A percentile compares a stretch with the other conserved stretches of the same genome.
These are phyloP conservation scores for Magallana nippona DNA, from an alignment of 2,888 invertebrate genomes.

Conservation along the genomic window DNA sequence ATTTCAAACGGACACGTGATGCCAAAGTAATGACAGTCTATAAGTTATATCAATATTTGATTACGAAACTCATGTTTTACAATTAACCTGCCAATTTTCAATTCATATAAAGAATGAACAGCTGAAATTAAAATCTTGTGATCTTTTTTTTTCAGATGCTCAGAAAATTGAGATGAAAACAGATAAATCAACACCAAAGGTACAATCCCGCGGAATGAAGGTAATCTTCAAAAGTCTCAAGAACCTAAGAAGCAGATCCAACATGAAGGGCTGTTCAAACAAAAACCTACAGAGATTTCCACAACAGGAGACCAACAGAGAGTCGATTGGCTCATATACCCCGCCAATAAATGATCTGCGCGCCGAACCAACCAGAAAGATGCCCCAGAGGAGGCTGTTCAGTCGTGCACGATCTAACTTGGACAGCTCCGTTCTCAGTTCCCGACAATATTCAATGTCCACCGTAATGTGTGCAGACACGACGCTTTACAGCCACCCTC, in stretches of 20 bases:
- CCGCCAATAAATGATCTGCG: neutral
- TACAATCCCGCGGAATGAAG: constrained; percentile 4
- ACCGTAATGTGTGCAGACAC: constrained; percentile 6
- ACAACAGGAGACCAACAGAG: neutral
- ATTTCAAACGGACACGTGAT: no score
- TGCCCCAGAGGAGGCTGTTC: constrained; percentile 3
- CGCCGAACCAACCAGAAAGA: neutral
- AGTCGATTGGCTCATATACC: neutral
- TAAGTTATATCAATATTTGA: no score
- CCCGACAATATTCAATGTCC: constrained; percentile 1
- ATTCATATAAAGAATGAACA: no score
- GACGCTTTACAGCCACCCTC: constrained; percentile 3
- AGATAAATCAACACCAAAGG: neutral
- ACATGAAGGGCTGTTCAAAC: constrained; percentile 22
- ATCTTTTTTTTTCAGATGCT: neutral
- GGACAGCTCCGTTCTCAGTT: neutral
- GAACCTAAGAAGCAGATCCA: constrained; percentile 18
- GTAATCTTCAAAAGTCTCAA: constrained; percentile 10
- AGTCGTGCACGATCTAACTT: neutral
- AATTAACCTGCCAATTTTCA: no score
- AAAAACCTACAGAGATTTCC: neutral
- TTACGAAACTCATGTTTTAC: no score
- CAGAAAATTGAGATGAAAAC: neutral
- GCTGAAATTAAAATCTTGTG: no score
- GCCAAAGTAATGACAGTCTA: no score